Evolutionary conservation across 2,113 vertebrate genomes (phyloP).

Genomic region (Saimiri boliviensis): DNA sequence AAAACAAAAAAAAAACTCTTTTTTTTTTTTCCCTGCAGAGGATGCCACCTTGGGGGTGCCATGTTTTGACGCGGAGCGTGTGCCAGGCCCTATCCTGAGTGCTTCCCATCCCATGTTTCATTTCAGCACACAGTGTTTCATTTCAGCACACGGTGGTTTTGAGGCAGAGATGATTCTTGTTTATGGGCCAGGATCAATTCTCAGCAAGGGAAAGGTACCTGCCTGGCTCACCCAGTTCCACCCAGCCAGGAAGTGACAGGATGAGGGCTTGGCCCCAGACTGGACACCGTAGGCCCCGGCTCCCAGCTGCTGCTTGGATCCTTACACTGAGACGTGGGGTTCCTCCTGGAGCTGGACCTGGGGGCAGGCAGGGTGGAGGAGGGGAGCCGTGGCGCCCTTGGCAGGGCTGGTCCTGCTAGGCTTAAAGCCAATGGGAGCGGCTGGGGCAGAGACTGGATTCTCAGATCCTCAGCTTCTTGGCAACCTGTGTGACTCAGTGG

Average conservation of each 20-base stretch:
- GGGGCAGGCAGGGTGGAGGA: neutral
- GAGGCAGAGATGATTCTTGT: neutral
- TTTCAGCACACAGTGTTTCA: accelerated
- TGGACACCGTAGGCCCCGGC: neutral
- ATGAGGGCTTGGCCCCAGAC: neutral
- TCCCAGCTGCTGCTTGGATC: accelerated
- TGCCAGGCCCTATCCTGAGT: neutral
- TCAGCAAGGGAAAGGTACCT: neutral
- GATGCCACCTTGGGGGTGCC: neutral
- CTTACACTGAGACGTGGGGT: neutral
- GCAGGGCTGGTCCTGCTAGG: neutral
- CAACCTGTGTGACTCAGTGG: constrained; percentile 27
- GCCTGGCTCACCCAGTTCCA: neutral
- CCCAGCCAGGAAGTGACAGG: neutral
- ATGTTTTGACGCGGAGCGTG: neutral
- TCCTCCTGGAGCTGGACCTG: neutral
- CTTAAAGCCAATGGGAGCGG: neutral
- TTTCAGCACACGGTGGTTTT: accelerated
- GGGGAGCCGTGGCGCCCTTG: neutral
- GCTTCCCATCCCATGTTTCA: neutral
- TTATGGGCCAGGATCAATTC: neutral
- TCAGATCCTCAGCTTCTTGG: constrained; percentile 22
- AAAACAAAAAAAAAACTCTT: too few relatives aligned
- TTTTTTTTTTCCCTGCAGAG: neutral
- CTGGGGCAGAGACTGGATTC: neutral